Evolutionary conservation across 2,113 vertebrate genomes (phyloP), one percentile per base, ranked within the genome.

Genomic region (Prinia subflava): DNA sequence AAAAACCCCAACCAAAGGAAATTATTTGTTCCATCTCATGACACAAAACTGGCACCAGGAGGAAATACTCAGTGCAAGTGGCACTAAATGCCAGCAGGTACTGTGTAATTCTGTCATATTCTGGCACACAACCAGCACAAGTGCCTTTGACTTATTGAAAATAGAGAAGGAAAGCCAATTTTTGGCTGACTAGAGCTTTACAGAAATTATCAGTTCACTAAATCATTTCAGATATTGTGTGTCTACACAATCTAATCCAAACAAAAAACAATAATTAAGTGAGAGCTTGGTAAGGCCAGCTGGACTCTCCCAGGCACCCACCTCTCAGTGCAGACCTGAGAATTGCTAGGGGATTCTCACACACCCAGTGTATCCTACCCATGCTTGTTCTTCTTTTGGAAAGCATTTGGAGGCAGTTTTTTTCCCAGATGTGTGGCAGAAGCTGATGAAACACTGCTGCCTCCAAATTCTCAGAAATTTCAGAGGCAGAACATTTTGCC

Each of bases 291-390:
- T 39, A 49, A 62, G 28, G 53, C 3, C 1, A 2, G 8, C 13
- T 1, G 3, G 9, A n/a, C 19, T 70, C 47, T 78, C n/a, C 37
- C n/a, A 71, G 13, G 7, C 2, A 1, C 2, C 15, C 15, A 23
- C 6, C 15, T 35, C 37, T 42, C 1, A 2, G 39, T 42, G 49
- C 71, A 73, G 25, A 42, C 6, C 28, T 1, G 1, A 76, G 33
- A 27, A 27, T 28, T 21, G 53, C 68, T 28, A 8, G 19, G 44
- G 60, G 5, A 37, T 20, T 73, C 64, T 53, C 42, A 53, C 19
- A 78, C 8, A n/a, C 3, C 21, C 84, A 39, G 13, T 23, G 7
- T 19, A 42, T 30, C 37, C 77, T 15, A 57, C 39, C 8, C 10
- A 2, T 12, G 6, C 7, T 14, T 33, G 1, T 10, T 41, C 25